Evolutionary conservation across 1,140 invertebrate species (phyloP), one percentile per base, ranked within the genome.

Genomic region (Drosophila miranda): DNA sequence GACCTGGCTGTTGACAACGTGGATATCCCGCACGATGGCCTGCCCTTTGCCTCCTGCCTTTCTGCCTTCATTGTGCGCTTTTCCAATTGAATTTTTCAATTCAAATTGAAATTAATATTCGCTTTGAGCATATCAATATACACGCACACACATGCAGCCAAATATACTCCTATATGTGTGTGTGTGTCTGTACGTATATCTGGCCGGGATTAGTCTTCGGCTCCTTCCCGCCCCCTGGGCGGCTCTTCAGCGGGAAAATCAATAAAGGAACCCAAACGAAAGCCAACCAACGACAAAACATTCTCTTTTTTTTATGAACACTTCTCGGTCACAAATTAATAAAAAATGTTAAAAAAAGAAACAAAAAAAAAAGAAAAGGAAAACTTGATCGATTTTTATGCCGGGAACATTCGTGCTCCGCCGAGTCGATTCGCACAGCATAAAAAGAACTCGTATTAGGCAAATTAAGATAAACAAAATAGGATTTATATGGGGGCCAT

Each of bases 381-480:
- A 44, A 64, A 62, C 50, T 46, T 73, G 63, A 73, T 73, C 69
- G 69, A 73, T 73, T 72, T 54, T 44, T 16, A 46, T 11, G 30
- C 23, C 11, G 38, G 44, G 34, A 11, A 38, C 34, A 30, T 11
- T 8, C 3, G 8, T 34, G 8, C 7, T 3, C 2, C 30, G 5
- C 4, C 14, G 26, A 28, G 16, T 43, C 50, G 16, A 60, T 56
- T 74, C 21, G 68, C 70, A 74, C 56, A 56, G 71, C 51, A 54
- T 67, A 67, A 59, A 69, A 55, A 23, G 45, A 62, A 66, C 60
- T 61, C 43, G 72, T 56, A 73, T 76, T 72, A 79, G 72, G 49
- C 73, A 49, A 84, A 83, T 84, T 84, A 84, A 84, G 80, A 84
- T 83, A 84, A 73, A 83, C 72, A 79, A 69, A 83, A 83, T 84